Percentiles rank a stretch among this genome's conserved stretches.
These are phyloP conservation scores for Pseudoips prasinana DNA, from an alignment of 2,888 invertebrate species.

Conservation along the genomic window DNA sequence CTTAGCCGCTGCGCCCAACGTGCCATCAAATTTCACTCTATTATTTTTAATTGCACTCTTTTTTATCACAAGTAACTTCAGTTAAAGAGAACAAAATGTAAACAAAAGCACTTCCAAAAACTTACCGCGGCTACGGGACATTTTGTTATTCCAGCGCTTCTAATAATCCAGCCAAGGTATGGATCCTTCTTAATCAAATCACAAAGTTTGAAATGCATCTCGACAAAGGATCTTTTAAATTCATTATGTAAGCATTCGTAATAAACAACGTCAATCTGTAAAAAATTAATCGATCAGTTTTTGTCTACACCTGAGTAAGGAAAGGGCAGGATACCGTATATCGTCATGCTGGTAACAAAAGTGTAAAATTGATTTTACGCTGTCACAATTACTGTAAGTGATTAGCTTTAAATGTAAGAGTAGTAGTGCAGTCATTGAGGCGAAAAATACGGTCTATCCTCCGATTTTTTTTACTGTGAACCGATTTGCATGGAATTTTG, in stretches of 20 bases:
- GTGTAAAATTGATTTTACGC: too few species aligned
- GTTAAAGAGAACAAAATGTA: background rate
- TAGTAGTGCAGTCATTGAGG: too few species aligned
- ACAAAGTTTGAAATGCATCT: constrained; percentile 5
- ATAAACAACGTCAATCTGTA: constrained; percentile 3
- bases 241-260: constrained; percentile 14
- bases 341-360: too few species aligned
- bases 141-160: background rate
- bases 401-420: too few species aligned
- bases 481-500: too few species aligned
- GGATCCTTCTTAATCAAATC: constrained; percentile 2
- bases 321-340: too few species aligned
- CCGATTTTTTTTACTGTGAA: too few species aligned
- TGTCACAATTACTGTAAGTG: too few species aligned
- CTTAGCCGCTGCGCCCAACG: too few species aligned
- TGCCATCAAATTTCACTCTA: background rate
- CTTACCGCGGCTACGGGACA: constrained; percentile 8
- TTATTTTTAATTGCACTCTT: background rate
- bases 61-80: background rate
- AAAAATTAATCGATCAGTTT: too few species aligned
- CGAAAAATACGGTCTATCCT: too few species aligned
- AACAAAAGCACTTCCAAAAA: constrained; percentile 2
- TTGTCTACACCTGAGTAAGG: too few species aligned
- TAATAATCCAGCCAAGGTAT: background rate
- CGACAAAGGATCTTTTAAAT: constrained; percentile 8